A percentile compares a stretch with the other conserved stretches of the same genome.
Evolutionary conservation across 2,888 invertebrate genomes (phyloP).

Genomic region (Ophioninae sp.): DNA sequence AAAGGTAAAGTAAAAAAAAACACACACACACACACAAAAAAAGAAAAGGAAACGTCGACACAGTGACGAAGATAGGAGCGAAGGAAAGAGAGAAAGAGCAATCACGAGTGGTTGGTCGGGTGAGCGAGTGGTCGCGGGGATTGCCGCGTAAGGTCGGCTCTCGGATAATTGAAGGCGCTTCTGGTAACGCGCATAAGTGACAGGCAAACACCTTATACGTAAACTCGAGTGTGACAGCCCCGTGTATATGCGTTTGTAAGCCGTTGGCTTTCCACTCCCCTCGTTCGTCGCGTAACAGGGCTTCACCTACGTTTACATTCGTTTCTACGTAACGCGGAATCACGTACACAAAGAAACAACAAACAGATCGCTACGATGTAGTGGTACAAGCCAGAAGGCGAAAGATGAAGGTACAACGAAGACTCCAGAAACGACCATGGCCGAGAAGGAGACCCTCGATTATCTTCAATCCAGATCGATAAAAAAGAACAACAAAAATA

Average conservation of each 20-base stretch:
- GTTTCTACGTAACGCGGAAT: neutral
- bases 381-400: neutral
- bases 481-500: conserved; percentile 27
- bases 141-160: conserved; percentile 62
- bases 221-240: conserved; percentile 69
- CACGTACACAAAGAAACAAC: neutral
- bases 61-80: conserved; percentile 12
- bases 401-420: conserved; percentile 38
- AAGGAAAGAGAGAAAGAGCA: conserved; percentile 14
- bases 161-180: conserved; percentile 77
- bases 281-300: conserved; percentile 51
- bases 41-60: neutral
- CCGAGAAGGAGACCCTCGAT: conserved; percentile 36
- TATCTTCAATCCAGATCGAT: conserved; percentile 57
- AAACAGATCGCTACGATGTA: neutral
- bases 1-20: conserved; percentile 22
- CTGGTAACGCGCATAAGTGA: conserved; percentile 75
- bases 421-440: conserved; percentile 42
- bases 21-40: conserved; percentile 4
- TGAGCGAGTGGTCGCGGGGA: conserved; percentile 5
- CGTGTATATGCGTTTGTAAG: conserved; percentile 59
- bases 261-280: conserved; percentile 41
- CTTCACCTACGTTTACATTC: conserved; percentile 31
- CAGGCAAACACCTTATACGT: conserved; percentile 77
- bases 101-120: conserved; percentile 9